Conservation (phyloP, 2,113 vertebrate species). For the Trichechus manatus region DNA sequence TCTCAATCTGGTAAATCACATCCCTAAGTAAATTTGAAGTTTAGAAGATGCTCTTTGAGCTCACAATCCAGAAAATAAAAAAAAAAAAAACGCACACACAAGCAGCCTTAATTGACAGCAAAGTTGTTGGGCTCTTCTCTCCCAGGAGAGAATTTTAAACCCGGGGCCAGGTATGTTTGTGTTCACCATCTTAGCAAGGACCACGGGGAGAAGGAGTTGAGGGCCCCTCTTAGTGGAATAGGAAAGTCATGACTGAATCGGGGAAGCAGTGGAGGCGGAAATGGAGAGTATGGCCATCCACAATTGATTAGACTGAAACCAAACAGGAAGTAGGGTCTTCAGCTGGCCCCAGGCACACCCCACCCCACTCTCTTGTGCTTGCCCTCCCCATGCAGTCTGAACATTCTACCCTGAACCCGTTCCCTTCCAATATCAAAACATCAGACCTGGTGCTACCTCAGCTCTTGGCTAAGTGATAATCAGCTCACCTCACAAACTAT, state of each 20-base stretch:
- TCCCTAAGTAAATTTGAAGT: not conserved
- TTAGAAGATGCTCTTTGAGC: constrained; percentile 18
- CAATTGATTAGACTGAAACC: not conserved
- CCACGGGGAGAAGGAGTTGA: rapidly evolving
- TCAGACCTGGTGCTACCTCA: not conserved
- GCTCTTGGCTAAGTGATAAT: not conserved
- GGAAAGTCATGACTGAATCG: not conserved
- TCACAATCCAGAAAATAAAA: not conserved
- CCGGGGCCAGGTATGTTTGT: not conserved
- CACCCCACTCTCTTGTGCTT: rapidly evolving
- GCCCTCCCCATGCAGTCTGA: not conserved
- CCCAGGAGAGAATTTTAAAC: not conserved
- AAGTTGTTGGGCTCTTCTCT: not conserved
- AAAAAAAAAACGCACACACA: not conserved
- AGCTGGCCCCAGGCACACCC: not conserved
- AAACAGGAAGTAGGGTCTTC: not conserved
- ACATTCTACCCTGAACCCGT: not conserved
- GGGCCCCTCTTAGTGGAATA: not conserved
- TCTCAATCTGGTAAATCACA: not conserved
- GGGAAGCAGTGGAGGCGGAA: rapidly evolving
- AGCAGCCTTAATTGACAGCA: not conserved
- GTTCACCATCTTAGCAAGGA: not conserved
- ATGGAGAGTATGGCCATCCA: not conserved
- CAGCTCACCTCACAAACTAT: not conserved
- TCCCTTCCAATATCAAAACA: not conserved